These are phyloP conservation scores for Pipistrellus nathusii DNA, from an alignment of 2,797 vertebrate species.

Conservation along the genomic window DNA sequence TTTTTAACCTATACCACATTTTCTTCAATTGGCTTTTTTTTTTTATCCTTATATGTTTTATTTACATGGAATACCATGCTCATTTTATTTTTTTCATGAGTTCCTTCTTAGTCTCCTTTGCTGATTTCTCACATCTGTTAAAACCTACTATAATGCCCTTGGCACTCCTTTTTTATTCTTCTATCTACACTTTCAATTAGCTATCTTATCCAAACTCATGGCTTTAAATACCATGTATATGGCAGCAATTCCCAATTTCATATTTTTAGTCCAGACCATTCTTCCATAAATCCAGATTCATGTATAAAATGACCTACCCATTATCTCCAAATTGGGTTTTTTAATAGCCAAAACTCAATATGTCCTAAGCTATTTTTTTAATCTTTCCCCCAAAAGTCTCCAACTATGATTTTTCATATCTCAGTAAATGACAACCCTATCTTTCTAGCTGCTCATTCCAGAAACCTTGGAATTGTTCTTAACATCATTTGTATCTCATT, in stretches of 20 bases:
- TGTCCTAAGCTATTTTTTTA: background rate
- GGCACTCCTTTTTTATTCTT: background rate
- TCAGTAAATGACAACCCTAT: background rate
- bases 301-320: background rate
- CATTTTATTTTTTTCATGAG: background rate
- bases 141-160: background rate
- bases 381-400: background rate
- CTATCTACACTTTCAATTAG: background rate
- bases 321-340: background rate
- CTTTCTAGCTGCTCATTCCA: background rate
- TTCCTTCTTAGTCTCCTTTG: background rate
- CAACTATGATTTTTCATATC: background rate
- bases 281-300: background rate
- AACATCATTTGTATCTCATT: background rate
- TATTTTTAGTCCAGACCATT: background rate
- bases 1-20: background rate
- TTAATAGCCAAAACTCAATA: slow-evolving; percentile 3
- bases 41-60: background rate
- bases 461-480: background rate
- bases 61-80: background rate
- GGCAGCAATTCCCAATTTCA: background rate
- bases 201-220: background rate
- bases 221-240: background rate
- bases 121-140: background rate
- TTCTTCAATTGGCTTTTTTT: background rate